Evolutionary conservation across 2,113 vertebrate species (phyloP).

Genomic region (Trogon surrucura): DNA sequence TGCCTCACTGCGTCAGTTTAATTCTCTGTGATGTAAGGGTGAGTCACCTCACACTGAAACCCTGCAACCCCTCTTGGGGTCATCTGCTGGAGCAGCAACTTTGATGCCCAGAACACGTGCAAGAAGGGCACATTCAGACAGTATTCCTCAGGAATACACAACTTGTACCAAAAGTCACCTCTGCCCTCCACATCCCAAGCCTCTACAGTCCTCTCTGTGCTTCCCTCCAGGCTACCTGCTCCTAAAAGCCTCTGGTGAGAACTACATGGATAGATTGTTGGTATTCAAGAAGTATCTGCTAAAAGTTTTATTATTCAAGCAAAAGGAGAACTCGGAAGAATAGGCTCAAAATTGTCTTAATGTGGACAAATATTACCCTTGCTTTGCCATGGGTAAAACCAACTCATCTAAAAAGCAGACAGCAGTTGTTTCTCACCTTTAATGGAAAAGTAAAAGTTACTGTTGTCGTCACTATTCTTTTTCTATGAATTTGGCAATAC

Average conservation of each 20-base stretch:
- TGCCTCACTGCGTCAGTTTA: not conserved
- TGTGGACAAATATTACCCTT: not conserved
- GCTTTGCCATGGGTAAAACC: not conserved
- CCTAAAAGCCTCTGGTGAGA: not conserved
- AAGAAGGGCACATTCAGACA: not conserved
- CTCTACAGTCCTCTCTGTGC: not conserved
- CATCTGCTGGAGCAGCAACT: not conserved
- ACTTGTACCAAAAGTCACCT: not conserved
- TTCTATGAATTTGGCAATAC: not conserved
- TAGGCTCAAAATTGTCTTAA: not conserved
- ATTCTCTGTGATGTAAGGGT: not conserved
- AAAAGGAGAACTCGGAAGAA: not conserved
- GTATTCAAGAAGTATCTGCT: not conserved
- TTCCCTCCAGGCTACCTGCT: not conserved
- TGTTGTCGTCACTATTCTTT: not conserved
- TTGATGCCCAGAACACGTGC: not conserved
- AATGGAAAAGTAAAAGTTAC: not conserved
- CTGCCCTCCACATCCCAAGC: not conserved
- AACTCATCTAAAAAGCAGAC: not conserved
- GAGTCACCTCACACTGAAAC: not conserved
- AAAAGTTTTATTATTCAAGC: not conserved
- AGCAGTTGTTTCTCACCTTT: not conserved
- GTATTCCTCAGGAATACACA: not conserved
- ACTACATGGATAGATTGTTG: fast-evolving
- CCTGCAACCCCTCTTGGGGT: not conserved